Evolutionary conservation across 2,888 invertebrate genomes (phyloP).

Genomic region (Ischnus inquisitorius): DNA sequence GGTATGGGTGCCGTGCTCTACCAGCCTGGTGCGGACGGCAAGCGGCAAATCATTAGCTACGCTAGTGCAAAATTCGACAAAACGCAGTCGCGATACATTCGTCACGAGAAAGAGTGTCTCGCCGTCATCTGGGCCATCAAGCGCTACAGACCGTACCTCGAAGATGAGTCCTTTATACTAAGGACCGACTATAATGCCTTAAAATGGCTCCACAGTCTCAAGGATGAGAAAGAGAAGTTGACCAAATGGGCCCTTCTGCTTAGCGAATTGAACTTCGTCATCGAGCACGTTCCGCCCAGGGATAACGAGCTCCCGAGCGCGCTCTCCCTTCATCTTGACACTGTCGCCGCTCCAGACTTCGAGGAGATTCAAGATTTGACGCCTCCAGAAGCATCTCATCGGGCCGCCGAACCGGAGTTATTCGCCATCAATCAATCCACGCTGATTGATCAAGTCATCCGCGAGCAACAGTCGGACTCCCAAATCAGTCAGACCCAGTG

Average conservation of each 20-base stretch:
- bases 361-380: too few species aligned
- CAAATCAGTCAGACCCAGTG: too few species aligned
- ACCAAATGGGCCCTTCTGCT: background rate
- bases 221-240: background rate
- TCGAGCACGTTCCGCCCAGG: background rate
- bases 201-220: background rate
- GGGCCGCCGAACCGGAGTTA: too few species aligned
- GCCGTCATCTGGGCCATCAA: background rate
- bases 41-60: constrained; percentile 48
- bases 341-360: background rate
- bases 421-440: too few species aligned
- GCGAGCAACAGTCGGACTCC: too few species aligned
- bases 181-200: background rate
- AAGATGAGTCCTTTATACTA: background rate
- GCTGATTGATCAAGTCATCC: too few species aligned
- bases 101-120: background rate
- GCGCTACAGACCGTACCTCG: background rate
- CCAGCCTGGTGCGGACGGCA: background rate
- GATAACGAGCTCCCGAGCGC: background rate
- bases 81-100: background rate
- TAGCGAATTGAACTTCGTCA: background rate
- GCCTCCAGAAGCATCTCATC: too few species aligned
- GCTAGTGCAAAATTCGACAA: constrained; percentile 37
- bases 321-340: too few species aligned
- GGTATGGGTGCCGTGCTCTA: constrained; percentile 14